These are phyloP conservation scores for Periparus ater DNA, from an alignment of 2,797 vertebrate genomes.

Conservation along the genomic window DNA sequence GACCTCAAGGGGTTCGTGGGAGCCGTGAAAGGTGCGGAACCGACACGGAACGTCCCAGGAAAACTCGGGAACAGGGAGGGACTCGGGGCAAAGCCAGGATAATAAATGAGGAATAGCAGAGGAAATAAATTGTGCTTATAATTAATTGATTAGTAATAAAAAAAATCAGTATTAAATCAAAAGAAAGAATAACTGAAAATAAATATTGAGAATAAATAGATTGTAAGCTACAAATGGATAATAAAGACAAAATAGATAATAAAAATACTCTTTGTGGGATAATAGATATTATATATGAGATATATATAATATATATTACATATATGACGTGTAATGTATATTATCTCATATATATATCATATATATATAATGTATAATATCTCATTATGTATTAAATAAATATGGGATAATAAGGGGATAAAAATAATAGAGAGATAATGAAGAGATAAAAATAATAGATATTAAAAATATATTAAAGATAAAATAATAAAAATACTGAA, in stretches of 20 bases:
- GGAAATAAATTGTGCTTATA: not conserved
- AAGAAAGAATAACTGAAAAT: not conserved
- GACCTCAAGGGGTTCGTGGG: slow-evolving; percentile 88
- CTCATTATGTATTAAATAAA: too few species aligned
- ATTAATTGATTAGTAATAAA: not conserved
- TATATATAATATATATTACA: not conserved
- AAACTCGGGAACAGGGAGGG: not conserved
- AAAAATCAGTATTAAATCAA: not conserved
- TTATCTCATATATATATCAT: too few species aligned
- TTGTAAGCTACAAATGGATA: not conserved
- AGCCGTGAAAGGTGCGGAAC: slow-evolving; percentile 85
- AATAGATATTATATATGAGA: not conserved
- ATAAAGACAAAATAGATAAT: not conserved
- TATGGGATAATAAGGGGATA: not conserved
- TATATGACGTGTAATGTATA: too few species aligned
- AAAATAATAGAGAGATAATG: not conserved
- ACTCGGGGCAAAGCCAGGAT: not conserved
- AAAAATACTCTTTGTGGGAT: accelerated
- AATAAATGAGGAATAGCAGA: not conserved
- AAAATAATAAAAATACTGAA: not conserved
- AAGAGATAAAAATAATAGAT: not conserved
- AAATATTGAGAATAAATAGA: too few species aligned
- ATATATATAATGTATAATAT: too few species aligned
- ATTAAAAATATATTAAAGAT: too few species aligned
- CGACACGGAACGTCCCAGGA: accelerated